Evolutionary conservation across 2,113 vertebrate species (phyloP).

Genomic region (Saguinus imperator): DNA sequence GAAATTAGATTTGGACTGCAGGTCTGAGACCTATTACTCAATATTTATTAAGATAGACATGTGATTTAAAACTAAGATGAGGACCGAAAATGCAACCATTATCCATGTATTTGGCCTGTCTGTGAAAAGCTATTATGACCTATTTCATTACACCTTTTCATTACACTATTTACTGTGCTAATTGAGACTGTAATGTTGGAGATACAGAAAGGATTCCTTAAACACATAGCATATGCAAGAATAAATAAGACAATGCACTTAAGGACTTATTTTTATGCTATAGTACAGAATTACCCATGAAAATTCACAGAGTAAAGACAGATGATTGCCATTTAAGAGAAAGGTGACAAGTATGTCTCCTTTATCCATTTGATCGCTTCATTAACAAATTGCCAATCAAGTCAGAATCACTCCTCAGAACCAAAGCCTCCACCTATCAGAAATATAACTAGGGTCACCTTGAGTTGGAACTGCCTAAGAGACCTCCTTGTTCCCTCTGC

Average conservation of each 20-base stretch:
- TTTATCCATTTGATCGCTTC: neutral
- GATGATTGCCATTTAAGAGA: neutral
- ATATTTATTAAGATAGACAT: slow-evolving; percentile 76
- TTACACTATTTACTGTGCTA: slow-evolving; percentile 53
- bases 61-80: slow-evolving; percentile 80
- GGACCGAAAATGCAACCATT: slow-evolving; percentile 77
- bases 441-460: neutral
- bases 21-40: slow-evolving; percentile 71
- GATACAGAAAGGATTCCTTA: slow-evolving; percentile 60
- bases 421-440: neutral
- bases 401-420: neutral
- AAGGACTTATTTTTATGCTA: slow-evolving; percentile 24
- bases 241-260: slow-evolving; percentile 71
- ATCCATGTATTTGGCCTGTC: slow-evolving; percentile 62
- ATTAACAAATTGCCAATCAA: neutral
- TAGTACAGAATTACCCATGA: slow-evolving; percentile 1
- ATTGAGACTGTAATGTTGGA: slow-evolving; percentile 64
- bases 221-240: slow-evolving; percentile 61
- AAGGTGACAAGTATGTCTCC: neutral
- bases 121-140: slow-evolving; percentile 64
- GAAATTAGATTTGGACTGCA: slow-evolving; percentile 75
- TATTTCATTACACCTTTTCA: slow-evolving; percentile 49
- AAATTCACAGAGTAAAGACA: slow-evolving; percentile 12
- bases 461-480: neutral
- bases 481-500: neutral